Percentiles rank a stretch among this genome's conserved stretches.
Evolutionary conservation across 2,797 vertebrate species (phyloP).

Genomic region (Aythya fuligula): DNA sequence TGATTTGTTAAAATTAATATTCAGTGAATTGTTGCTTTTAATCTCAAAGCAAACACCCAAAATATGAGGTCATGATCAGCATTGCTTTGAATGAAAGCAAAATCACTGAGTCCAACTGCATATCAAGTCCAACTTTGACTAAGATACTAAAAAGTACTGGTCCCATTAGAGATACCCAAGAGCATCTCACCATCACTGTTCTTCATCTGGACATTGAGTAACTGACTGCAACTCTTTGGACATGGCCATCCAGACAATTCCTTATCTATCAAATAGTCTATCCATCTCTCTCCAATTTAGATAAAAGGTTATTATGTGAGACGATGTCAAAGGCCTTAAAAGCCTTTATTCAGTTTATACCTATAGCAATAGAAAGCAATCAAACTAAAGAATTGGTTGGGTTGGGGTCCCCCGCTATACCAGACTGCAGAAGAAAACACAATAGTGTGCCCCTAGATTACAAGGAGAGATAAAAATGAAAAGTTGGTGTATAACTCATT

Average conservation of each 20-base stretch:
- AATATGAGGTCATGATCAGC: slow-evolving; percentile 51
- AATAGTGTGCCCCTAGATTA: neutral
- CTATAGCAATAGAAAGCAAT: neutral
- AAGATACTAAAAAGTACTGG: no score
- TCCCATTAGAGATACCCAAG: no score
- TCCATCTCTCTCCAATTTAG: no score
- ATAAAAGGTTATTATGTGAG: no score
- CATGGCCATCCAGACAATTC: no score
- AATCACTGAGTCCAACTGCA: neutral
- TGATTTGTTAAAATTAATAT: slow-evolving; percentile 40
- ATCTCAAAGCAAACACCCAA: slow-evolving; percentile 38
- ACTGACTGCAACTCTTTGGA: no score
- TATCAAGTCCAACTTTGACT: no score
- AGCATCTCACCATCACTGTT: no score
- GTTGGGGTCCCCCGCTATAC: neutral
- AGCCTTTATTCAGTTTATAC: no score
- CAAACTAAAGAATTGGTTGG: neutral
- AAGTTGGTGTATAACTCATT: neutral
- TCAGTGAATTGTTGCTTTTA: slow-evolving; percentile 43
- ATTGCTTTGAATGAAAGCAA: neutral
- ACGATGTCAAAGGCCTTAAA: no score
- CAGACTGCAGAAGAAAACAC: neutral
- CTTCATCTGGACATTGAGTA: no score
- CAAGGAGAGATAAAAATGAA: neutral
- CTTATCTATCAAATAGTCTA: no score